These are phyloP conservation scores for Andrena flavipes DNA, from an alignment of 2,888 invertebrate genomes.

Conservation along the genomic window DNA sequence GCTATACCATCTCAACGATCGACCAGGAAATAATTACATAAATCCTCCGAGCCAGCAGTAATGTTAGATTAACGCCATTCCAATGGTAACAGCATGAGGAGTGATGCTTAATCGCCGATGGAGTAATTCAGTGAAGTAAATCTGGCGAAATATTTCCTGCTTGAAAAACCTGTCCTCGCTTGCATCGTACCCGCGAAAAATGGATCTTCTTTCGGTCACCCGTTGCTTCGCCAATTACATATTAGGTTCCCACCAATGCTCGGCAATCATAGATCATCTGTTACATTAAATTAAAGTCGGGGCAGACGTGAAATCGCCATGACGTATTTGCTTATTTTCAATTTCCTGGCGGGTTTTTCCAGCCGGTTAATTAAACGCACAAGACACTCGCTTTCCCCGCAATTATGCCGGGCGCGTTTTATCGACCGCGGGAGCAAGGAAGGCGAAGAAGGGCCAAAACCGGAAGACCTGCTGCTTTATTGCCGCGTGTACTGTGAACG, in stretches of 20 bases:
- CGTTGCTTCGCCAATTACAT: background rate
- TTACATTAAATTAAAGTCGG: background rate
- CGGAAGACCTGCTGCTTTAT: constrained; percentile 50
- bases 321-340: background rate
- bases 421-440: constrained; percentile 36
- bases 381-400: constrained; percentile 73
- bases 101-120: background rate
- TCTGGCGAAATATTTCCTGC: background rate
- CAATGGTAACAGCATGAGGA: background rate
- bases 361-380: constrained; percentile 76
- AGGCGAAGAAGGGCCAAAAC: constrained; percentile 15
- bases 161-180: background rate
- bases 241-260: background rate
- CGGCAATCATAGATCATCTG: background rate
- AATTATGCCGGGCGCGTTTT: constrained; percentile 70
- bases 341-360: constrained; percentile 13
- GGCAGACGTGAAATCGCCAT: background rate
- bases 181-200: no score
- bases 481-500: constrained; percentile 22
- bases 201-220: background rate
- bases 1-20: background rate
- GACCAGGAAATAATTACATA: constrained; percentile 31
- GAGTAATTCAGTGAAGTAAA: background rate
- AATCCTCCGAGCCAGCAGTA: background rate
- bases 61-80: background rate